phyloP scores from a whole-genome alignment of 2,113 vertebrate genomes.

The Corydoras sp. region DNA sequence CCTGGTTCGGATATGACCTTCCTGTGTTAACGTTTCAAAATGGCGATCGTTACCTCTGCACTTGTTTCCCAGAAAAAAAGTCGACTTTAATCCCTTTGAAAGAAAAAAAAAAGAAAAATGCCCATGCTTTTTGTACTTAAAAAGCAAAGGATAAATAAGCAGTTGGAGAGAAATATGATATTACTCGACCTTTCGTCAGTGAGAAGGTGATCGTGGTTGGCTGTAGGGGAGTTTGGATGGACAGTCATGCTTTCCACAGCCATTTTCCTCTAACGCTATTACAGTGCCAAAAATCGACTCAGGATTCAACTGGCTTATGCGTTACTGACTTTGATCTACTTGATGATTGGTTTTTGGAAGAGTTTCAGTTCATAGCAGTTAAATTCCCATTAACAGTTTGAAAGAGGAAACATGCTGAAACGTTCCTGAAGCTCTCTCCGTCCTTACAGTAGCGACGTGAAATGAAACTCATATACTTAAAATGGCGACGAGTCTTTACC shows the following conservation, averaged over 20 bases:
- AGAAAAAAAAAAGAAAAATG: constrained; percentile 64
- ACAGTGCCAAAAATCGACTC: constrained; percentile 74
- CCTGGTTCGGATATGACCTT: constrained; percentile 60
- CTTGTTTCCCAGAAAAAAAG: constrained; percentile 72
- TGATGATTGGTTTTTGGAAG: constrained; percentile 68
- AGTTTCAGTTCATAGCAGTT: constrained; percentile 74
- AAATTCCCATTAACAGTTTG: constrained; percentile 72
- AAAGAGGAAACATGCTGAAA: constrained; percentile 71
- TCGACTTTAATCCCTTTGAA: constrained; percentile 73
- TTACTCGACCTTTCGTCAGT: constrained; percentile 90
- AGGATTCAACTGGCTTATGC: constrained; percentile 73
- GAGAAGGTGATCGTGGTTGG: constrained; percentile 81
- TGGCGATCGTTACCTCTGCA: constrained; percentile 74
- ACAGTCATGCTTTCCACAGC: constrained; percentile 88
- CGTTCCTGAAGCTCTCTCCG: constrained; percentile 74
- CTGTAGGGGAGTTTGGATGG: constrained; percentile 83
- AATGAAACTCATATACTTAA: constrained; percentile 73
- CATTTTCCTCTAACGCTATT: constrained; percentile 74
- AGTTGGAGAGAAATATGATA: constrained; percentile 77
- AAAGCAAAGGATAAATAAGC: constrained; percentile 78
- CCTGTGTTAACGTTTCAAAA: constrained; percentile 68
- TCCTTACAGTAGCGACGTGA: constrained; percentile 74
- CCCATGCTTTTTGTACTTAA: constrained; percentile 65
- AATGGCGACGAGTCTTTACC: constrained; percentile 70
- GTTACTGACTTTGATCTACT: constrained; percentile 77